A percentile compares a stretch with the other conserved stretches of the same genome.
Conservation (phyloP, 2,888 invertebrate species). For the Catocala fraxini region DNA sequence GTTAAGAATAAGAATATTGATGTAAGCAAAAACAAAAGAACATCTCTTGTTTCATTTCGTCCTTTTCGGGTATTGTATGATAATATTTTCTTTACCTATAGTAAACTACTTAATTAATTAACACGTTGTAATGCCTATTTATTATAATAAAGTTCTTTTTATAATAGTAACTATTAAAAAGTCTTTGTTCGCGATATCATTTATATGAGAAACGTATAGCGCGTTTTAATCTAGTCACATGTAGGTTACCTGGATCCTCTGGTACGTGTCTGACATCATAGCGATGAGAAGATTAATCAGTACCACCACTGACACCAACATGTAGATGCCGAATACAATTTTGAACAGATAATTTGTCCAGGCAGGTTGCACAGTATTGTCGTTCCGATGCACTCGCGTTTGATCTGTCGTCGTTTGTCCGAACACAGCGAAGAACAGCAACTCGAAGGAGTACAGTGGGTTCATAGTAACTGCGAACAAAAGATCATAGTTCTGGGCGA, state of each 20-base stretch:
- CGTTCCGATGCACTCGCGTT: conserved; percentile 90
- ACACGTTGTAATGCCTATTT: no score
- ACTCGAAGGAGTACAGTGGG: conserved; percentile 97
- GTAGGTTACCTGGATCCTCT: conserved; percentile 97
- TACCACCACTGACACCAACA: conserved; percentile 99
- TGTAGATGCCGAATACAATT: conserved; percentile 97
- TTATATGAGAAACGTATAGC: conserved; percentile 37
- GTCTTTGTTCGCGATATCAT: conserved; percentile 19
- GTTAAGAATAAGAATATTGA: no score
- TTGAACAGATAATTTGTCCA: conserved; percentile 97
- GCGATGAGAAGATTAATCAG: conserved; percentile 99
- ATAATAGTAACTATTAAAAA: neutral
- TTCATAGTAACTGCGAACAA: conserved; percentile 95
- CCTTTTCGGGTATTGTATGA: no score
- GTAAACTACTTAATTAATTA: no score
- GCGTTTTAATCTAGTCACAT: conserved; percentile 42
- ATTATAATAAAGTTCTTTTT: neutral
- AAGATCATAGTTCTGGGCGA: conserved; percentile 67
- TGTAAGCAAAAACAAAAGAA: no score
- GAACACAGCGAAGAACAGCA: conserved; percentile 99
- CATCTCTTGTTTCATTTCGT: no score
- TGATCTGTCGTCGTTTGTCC: conserved; percentile 96
- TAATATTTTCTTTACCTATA: no score
- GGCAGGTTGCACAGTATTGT: conserved; percentile 90
- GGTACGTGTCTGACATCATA: conserved; percentile 99